A percentile compares a stretch with the other conserved stretches of the same genome.
phyloP scores from a whole-genome alignment of 2,888 invertebrate genomes.

The Caenorhabditis doughertyi region DNA sequence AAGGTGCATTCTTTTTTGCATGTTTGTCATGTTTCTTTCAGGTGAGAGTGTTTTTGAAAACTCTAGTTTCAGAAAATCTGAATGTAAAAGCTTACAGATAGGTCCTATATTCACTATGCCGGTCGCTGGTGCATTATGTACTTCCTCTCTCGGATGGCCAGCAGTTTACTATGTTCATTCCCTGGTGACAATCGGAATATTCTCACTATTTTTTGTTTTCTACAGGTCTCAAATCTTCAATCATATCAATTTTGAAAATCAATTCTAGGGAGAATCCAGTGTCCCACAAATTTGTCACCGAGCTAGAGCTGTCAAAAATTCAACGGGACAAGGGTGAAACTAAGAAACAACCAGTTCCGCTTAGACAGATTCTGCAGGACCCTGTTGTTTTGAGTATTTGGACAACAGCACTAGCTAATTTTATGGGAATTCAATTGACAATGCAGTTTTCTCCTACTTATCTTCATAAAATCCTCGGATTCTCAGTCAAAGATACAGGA shows the following conservation, averaged over 20 bases:
- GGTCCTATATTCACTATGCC: conserved; percentile 71
- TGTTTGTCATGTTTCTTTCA: conserved; percentile 61
- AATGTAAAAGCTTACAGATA: conserved; percentile 26
- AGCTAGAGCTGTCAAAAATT: conserved; percentile 59
- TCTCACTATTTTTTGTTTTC: conserved; percentile 58
- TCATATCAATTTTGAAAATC: too few relatives aligned
- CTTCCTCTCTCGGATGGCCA: conserved; percentile 68
- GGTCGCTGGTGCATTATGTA: conserved; percentile 64
- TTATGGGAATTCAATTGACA: conserved; percentile 64
- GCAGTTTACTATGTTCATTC: conserved; percentile 68
- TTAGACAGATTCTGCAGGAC: conserved; percentile 17
- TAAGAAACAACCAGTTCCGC: conserved; percentile 29
- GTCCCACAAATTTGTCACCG: conserved; percentile 45
- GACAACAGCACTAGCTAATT: conserved; percentile 60
- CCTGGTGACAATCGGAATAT: conserved; percentile 57
- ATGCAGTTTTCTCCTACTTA: conserved; percentile 67
- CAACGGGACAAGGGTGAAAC: conserved; percentile 43
- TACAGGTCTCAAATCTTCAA: too few relatives aligned
- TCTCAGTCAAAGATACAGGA: conserved; percentile 61
- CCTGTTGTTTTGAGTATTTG: conserved; percentile 58
- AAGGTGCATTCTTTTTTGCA: conserved; percentile 61
- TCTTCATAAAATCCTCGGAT: conserved; percentile 61
- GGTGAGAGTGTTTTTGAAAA: conserved; percentile 5
- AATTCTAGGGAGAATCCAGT: conserved; percentile 56
- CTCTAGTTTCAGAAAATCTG: too few relatives aligned